Conservation (phyloP, 2,797 vertebrate species). For the Malurus splendens region DNA sequence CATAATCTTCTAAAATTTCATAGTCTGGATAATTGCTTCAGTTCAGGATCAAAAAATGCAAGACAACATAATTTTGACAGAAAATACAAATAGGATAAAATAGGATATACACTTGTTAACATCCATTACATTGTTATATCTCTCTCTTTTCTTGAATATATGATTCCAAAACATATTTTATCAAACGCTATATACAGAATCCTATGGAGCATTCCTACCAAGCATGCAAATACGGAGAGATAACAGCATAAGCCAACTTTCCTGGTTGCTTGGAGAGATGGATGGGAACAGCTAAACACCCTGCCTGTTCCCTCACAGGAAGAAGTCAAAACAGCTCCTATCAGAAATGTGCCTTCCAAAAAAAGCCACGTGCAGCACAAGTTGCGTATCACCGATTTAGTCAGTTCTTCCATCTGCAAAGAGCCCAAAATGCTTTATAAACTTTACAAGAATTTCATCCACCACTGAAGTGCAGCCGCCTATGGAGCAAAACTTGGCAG, state of each 20-base stretch:
- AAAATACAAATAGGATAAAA: background rate
- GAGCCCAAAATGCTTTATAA: conserved; percentile 48
- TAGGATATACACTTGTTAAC: background rate
- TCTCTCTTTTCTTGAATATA: background rate
- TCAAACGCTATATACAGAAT: conserved; percentile 19
- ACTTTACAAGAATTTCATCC: conserved; percentile 46
- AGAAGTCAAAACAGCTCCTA: conserved; percentile 58
- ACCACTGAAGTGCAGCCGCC: conserved; percentile 37
- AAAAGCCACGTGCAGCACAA: conserved; percentile 57
- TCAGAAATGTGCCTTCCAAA: conserved; percentile 54
- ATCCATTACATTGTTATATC: background rate
- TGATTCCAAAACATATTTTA: background rate
- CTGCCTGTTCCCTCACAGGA: conserved; percentile 54
- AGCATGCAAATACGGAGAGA: conserved; percentile 19
- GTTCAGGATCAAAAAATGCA: background rate
- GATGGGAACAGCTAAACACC: conserved; percentile 52
- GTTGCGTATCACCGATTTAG: conserved; percentile 48
- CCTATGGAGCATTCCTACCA: background rate
- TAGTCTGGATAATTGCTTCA: background rate
- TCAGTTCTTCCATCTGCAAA: conserved; percentile 59
- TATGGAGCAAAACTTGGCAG: conserved; percentile 48
- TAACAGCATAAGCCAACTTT: conserved; percentile 39
- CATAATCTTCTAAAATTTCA: background rate
- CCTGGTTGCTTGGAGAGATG: conserved; percentile 47
- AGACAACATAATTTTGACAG: background rate